Evolutionary conservation across 1,140 invertebrate species (phyloP).

Genomic region (Agrilus planipennis): DNA sequence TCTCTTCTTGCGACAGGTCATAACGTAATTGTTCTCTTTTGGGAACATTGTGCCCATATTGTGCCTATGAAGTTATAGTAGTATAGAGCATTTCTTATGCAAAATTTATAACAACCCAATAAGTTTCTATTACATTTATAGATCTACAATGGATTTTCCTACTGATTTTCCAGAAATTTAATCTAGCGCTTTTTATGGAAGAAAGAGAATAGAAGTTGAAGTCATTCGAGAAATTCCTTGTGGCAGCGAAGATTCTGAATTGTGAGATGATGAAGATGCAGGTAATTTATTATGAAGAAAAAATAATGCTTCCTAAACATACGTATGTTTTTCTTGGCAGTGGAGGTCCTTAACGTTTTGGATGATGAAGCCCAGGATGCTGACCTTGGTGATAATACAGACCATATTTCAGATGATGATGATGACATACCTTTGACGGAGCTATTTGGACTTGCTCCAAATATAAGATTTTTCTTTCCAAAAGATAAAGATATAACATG

Average conservation of each 20-base stretch:
- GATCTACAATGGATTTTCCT: conserved; percentile 1
- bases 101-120: too few relatives aligned
- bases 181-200: not conserved
- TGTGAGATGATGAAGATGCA: conserved; percentile 1
- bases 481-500: conserved; percentile 6
- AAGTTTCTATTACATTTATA: too few relatives aligned
- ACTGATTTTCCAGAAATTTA: too few relatives aligned
- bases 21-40: not conserved
- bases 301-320: too few relatives aligned
- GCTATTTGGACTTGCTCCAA: conserved; percentile 6
- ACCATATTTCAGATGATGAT: conserved; percentile 6
- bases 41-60: conserved; percentile 1
- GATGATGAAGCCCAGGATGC: not conserved
- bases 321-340: too few relatives aligned
- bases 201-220: not conserved
- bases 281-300: too few relatives aligned
- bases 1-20: not conserved
- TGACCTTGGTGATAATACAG: not conserved
- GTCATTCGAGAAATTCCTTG: not conserved
- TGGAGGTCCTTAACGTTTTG: not conserved
- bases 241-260: conserved; percentile 7
- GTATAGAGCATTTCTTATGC: not conserved
- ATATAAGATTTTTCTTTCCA: conserved; percentile 6
- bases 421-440: conserved; percentile 8
- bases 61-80: not conserved